Percentiles rank a stretch among this genome's conserved stretches.
Evolutionary conservation across 2,888 invertebrate genomes (phyloP).

Genomic region (Oscheius onirici): DNA sequence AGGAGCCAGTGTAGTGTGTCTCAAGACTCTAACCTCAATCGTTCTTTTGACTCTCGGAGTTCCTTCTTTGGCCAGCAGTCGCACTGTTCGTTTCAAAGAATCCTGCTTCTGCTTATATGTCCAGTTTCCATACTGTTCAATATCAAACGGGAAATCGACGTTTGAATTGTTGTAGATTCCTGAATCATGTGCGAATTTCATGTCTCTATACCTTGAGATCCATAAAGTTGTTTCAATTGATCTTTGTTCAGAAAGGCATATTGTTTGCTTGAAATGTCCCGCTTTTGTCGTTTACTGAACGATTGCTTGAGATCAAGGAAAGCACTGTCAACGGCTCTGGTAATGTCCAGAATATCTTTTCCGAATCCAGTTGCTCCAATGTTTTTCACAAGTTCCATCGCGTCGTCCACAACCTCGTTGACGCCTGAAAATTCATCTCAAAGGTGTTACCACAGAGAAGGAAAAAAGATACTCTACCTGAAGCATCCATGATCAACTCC

Average conservation of each 20-base stretch:
- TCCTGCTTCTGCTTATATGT: slow-evolving; percentile 45
- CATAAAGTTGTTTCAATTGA: slow-evolving; percentile 55
- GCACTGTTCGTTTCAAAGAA: slow-evolving; percentile 34
- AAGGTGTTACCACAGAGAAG: neutral
- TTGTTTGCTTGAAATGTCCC: slow-evolving; percentile 49
- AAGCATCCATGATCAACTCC: slow-evolving; percentile 61
- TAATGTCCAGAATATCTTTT: slow-evolving; percentile 53
- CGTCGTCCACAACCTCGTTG: slow-evolving; percentile 58
- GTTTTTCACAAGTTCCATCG: slow-evolving; percentile 47
- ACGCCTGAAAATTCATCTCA: slow-evolving; percentile 35
- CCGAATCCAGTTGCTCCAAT: slow-evolving; percentile 44
- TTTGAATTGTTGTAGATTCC: slow-evolving; percentile 41
- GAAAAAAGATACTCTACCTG: slow-evolving; percentile 24
- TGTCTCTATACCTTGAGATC: slow-evolving; percentile 43
- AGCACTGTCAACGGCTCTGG: slow-evolving; percentile 41
- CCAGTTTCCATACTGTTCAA: slow-evolving; percentile 47
- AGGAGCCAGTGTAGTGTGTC: slow-evolving; percentile 48
- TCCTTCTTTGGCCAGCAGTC: slow-evolving; percentile 29
- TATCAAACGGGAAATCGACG: slow-evolving; percentile 51
- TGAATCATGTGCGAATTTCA: neutral
- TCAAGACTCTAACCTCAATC: slow-evolving; percentile 34
- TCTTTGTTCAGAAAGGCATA: slow-evolving; percentile 53
- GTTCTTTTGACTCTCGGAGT: slow-evolving; percentile 31
- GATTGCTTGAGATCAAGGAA: slow-evolving; percentile 43
- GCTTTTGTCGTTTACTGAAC: slow-evolving; percentile 42